Conservation (phyloP, 1,140 invertebrate genomes). For the Pogonomyrmex californicus region DNA sequence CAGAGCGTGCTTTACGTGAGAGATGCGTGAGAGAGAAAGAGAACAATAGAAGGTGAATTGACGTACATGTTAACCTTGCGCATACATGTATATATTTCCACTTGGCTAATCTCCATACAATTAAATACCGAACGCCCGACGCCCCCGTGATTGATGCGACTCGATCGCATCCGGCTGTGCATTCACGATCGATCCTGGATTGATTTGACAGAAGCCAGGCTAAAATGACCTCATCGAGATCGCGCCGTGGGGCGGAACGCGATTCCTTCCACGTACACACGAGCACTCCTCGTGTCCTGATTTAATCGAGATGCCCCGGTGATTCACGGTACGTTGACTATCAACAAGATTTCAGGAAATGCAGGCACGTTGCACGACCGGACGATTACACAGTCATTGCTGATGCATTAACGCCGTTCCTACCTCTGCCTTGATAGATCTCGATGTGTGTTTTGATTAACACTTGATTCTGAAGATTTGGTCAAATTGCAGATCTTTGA, state of each 20-base stretch:
- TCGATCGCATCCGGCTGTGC: slow-evolving; percentile 10
- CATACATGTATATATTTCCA: slow-evolving; percentile 9
- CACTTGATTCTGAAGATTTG: background rate
- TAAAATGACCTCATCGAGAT: slow-evolving; percentile 38
- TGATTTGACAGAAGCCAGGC: slow-evolving; percentile 37
- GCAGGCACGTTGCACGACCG: background rate
- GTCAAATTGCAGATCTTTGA: background rate
- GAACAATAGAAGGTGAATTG: slow-evolving; percentile 35
- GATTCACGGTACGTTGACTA: slow-evolving; percentile 46
- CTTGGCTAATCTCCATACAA: slow-evolving; percentile 52
- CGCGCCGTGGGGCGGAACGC: background rate
- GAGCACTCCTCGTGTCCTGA: slow-evolving; percentile 19
- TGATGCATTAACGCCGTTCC: background rate
- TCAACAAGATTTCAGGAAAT: slow-evolving; percentile 35
- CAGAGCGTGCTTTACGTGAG: background rate
- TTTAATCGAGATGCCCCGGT: slow-evolving; percentile 47
- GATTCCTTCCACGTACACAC: slow-evolving; percentile 41
- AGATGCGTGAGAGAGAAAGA: slow-evolving; percentile 7
- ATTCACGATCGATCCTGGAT: slow-evolving; percentile 49
- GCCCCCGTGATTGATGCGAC: slow-evolving; percentile 19
- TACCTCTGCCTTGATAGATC: background rate
- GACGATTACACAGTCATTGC: background rate
- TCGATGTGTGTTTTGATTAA: background rate
- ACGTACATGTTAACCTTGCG: slow-evolving; percentile 47
- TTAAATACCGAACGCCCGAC: slow-evolving; percentile 41